A percentile compares a stretch with the other conserved stretches of the same genome.
phyloP scores from a whole-genome alignment of 2,888 invertebrate species.

The Cistogaster globosa region DNA sequence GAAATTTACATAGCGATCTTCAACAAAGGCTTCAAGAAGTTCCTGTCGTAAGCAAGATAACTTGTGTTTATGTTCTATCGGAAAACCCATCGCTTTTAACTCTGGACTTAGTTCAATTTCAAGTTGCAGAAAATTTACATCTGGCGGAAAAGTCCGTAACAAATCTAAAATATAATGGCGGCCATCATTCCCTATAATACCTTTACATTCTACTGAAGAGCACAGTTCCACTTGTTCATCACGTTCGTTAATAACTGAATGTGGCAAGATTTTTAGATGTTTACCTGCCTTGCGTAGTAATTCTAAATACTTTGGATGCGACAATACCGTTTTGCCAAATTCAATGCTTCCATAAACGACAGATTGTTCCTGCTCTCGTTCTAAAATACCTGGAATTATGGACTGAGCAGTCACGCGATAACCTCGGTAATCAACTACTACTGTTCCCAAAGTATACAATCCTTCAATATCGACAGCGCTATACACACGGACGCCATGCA shows the following conservation, averaged over 20 bases:
- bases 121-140: constrained; percentile 97
- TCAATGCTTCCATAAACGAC: constrained; percentile 99
- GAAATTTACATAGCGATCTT: constrained; percentile 97
- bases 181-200: constrained; percentile 99
- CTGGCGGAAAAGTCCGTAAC: constrained; percentile 98
- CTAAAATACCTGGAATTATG: constrained; percentile 99
- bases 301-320: constrained; percentile 96
- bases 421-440: constrained; percentile 98
- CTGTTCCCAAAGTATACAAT: constrained; percentile 98
- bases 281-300: constrained; percentile 93
- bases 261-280: constrained; percentile 96
- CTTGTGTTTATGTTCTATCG: constrained; percentile 97
- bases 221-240: constrained; percentile 95
- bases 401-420: constrained; percentile 99
- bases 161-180: constrained; percentile 98
- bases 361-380: constrained; percentile 99
- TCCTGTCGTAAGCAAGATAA: constrained; percentile 97
- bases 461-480: constrained; percentile 96
- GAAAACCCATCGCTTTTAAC: constrained; percentile 94
- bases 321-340: constrained; percentile 98
- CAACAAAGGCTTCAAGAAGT: constrained; percentile 97
- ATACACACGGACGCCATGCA: constrained; percentile 99
- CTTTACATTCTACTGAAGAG: constrained; percentile 99
- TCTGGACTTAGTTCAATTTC: constrained; percentile 93
- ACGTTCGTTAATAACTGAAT: constrained; percentile 96